Evolutionary conservation across 2,113 vertebrate genomes (phyloP).

Genomic region (Archilochus colubris): DNA sequence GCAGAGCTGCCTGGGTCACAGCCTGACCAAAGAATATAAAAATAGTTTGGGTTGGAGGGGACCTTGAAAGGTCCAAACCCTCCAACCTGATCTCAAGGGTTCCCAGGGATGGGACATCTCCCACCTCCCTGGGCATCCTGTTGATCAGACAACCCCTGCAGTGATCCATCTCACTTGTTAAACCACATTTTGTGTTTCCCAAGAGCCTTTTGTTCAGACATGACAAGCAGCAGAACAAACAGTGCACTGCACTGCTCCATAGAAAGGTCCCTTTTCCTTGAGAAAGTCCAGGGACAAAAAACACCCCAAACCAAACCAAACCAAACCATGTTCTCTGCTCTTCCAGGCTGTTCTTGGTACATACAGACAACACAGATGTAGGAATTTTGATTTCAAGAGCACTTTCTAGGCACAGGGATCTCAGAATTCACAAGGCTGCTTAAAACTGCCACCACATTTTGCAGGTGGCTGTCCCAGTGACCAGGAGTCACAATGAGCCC

Average conservation of each 20-base stretch:
- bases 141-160: no score
- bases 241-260: accelerated
- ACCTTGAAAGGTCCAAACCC: background rate
- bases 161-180: background rate
- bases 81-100: background rate
- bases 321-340: background rate
- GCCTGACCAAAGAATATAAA: background rate
- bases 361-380: background rate
- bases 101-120: background rate
- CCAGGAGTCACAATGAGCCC: no score
- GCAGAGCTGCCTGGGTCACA: background rate
- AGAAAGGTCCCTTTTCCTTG: background rate
- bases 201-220: background rate
- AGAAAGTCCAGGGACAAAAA: background rate
- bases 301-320: no score
- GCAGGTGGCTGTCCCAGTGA: no score
- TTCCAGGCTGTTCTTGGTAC: background rate
- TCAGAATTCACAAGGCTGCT: background rate
- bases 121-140: background rate
- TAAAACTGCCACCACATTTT: background rate
- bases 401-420: background rate
- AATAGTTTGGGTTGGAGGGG: background rate
- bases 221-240: background rate
- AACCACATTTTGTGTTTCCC: background rate
- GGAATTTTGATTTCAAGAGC: background rate